Evolutionary conservation across 1,140 invertebrate species (phyloP).

Genomic region (Acyrthosiphon pisum): DNA sequence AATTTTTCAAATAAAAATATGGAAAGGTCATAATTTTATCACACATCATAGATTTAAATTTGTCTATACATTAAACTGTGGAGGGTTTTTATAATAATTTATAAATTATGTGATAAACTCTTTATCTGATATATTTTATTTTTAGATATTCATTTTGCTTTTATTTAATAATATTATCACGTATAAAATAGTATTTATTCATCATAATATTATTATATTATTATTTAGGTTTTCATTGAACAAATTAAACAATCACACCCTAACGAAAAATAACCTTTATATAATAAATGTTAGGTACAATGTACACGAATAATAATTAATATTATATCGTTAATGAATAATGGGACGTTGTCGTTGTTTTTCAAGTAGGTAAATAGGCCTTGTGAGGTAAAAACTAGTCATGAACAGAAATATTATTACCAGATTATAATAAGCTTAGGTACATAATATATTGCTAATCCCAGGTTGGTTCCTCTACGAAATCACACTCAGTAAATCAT

Average conservation of each 20-base stretch:
- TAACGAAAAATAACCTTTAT: not conserved
- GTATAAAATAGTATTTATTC: not conserved
- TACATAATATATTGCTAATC: too few species aligned
- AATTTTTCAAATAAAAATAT: too few species aligned
- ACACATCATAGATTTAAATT: not conserved
- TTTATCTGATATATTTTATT: too few species aligned
- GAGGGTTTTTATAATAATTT: not conserved
- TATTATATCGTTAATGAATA: not conserved
- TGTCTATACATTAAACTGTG: not conserved
- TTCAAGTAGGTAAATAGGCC: not conserved
- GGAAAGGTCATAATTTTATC: not conserved
- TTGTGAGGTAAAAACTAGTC: not conserved
- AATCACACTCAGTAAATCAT: conserved; percentile 11
- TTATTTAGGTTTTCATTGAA: not conserved
- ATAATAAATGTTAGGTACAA: not conserved
- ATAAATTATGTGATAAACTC: not conserved
- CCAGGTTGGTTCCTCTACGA: not conserved
- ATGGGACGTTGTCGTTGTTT: not conserved
- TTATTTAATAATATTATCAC: too few species aligned
- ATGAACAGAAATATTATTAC: not conserved
- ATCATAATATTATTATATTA: too few species aligned
- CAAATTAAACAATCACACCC: not conserved
- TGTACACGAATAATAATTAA: not conserved
- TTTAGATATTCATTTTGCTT: too few species aligned
- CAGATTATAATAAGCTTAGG: not conserved